A percentile compares a stretch with the other conserved stretches of the same genome.
phyloP scores from a whole-genome alignment of 2,888 invertebrate species.

The Zaprionus bogoriensis region DNA sequence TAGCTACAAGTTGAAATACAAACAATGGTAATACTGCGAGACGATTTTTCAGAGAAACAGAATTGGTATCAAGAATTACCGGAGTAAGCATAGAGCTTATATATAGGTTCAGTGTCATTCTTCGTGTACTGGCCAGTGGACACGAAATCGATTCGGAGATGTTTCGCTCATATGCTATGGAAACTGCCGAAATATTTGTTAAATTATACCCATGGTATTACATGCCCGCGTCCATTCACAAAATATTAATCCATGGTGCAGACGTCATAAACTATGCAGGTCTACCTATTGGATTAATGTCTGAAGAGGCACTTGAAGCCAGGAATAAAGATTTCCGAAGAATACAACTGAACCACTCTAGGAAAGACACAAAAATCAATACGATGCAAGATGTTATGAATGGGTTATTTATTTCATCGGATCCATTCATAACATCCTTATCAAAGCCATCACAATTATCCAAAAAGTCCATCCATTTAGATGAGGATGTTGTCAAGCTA shows the following conservation, averaged over 20 bases:
- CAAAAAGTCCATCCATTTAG: too few relatives aligned
- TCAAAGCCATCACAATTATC: too few relatives aligned
- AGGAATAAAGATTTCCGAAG: neutral
- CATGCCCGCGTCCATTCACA: slow-evolving; percentile 14
- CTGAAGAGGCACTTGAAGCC: slow-evolving; percentile 10
- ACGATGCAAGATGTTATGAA: slow-evolving; percentile 5
- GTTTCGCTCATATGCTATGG: slow-evolving; percentile 9
- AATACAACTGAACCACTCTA: neutral
- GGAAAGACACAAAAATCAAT: neutral
- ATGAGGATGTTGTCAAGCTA: too few relatives aligned
- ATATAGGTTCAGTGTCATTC: slow-evolving; percentile 16
- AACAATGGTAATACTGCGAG: slow-evolving; percentile 24
- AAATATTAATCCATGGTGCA: slow-evolving; percentile 5
- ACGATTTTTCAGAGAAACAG: slow-evolving; percentile 15
- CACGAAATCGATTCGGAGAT: slow-evolving; percentile 13
- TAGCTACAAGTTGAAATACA: slow-evolving; percentile 12
- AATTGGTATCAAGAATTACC: slow-evolving; percentile 14
- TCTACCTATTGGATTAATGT: slow-evolving; percentile 21
- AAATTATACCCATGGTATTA: slow-evolving; percentile 21
- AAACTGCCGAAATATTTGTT: slow-evolving; percentile 17
- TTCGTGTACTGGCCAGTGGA: neutral
- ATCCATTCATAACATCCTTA: too few relatives aligned
- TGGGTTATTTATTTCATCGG: too few relatives aligned
- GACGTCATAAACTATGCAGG: slow-evolving; percentile 1
- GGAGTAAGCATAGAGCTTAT: slow-evolving; percentile 13